Conservation (phyloP, 1,140 invertebrate genomes). For the Epicauta chinensis region DNA sequence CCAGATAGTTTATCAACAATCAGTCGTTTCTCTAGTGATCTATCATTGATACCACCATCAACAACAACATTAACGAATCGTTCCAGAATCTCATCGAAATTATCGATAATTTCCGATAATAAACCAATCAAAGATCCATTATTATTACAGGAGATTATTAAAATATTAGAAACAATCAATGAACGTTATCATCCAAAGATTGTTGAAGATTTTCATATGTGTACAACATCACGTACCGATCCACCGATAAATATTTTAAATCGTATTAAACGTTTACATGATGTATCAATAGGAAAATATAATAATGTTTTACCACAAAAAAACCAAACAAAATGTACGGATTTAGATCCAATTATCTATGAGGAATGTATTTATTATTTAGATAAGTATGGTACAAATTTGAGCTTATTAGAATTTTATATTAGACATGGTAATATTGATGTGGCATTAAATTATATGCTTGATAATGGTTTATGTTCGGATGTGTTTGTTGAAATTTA, state of each 20-base stretch:
- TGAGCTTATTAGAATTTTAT: constrained; percentile 63
- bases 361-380: constrained; percentile 69
- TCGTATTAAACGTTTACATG: constrained; percentile 43
- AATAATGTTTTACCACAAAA: constrained; percentile 14
- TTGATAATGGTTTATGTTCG: constrained; percentile 55
- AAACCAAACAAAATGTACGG: constrained; percentile 12
- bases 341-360: constrained; percentile 51
- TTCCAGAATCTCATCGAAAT: constrained; percentile 31
- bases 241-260: constrained; percentile 43
- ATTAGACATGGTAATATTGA: constrained; percentile 55
- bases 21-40: constrained; percentile 32
- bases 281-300: constrained; percentile 40
- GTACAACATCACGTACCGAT: constrained; percentile 24
- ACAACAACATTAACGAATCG: no score
- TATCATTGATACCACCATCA: constrained; percentile 36
- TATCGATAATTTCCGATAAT: constrained; percentile 32
- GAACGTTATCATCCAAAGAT: constrained; percentile 21
- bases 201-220: constrained; percentile 17
- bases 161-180: constrained; percentile 53
- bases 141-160: constrained; percentile 60
- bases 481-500: constrained; percentile 70
- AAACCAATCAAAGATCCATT: constrained; percentile 54
- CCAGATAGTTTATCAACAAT: constrained; percentile 16
- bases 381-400: constrained; percentile 60
- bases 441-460: constrained; percentile 56